phyloP scores from a whole-genome alignment of 1,140 invertebrate species.

The Pseudoatta argentina region DNA sequence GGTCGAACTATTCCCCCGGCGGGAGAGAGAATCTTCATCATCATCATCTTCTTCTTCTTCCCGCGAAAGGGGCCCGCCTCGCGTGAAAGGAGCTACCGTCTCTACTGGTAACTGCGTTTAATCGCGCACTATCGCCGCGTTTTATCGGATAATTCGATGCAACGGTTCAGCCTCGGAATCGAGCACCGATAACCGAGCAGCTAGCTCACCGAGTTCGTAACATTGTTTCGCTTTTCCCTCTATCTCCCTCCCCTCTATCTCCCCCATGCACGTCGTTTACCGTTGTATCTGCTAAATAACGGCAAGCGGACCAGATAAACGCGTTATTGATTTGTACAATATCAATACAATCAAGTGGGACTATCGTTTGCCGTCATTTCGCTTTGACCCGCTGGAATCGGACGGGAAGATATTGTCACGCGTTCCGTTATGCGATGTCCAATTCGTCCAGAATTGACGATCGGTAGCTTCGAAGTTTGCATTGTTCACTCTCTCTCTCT shows the following conservation, averaged over 20 bases:
- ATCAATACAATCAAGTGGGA: conserved; percentile 42
- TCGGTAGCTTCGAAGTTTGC: not conserved
- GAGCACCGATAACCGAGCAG: conserved; percentile 47
- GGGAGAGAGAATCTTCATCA: conserved; percentile 40
- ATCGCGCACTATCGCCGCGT: conserved; percentile 57
- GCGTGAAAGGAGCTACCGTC: conserved; percentile 63
- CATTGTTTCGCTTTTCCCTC: conserved; percentile 40
- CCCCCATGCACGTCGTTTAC: conserved; percentile 22
- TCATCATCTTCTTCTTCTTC: conserved; percentile 18
- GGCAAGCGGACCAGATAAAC: conserved; percentile 43
- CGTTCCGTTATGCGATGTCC: conserved; percentile 43
- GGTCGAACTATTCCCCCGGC: conserved; percentile 48
- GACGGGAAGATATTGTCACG: conserved; percentile 23
- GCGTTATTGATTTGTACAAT: conserved; percentile 55
- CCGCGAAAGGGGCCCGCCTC: conserved; percentile 20
- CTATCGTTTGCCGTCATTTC: conserved; percentile 24
- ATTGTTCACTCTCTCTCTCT: not conserved
- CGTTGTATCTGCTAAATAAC: conserved; percentile 52
- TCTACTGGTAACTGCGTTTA: conserved; percentile 57
- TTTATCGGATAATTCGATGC: conserved; percentile 60
- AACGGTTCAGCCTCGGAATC: conserved; percentile 48
- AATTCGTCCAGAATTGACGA: conserved; percentile 1
- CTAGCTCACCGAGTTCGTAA: conserved; percentile 40
- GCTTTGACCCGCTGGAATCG: not conserved
- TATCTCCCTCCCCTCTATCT: not conserved